Conservation (phyloP, 1,140 invertebrate genomes). For the Drosophila kepulauana region DNA sequence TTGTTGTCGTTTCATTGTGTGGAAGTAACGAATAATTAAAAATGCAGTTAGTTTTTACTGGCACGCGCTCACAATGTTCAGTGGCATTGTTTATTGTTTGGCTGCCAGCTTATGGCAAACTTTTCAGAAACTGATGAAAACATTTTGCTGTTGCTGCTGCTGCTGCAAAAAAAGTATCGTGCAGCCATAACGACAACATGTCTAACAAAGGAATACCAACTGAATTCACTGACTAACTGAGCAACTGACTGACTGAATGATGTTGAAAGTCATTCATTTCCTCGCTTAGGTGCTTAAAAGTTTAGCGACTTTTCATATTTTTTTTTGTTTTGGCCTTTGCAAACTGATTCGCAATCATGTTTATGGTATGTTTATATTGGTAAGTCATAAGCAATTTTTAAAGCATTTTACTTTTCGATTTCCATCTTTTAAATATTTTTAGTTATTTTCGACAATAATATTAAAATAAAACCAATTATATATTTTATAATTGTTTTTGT, state of each 20-base stretch:
- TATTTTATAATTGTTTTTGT: no score
- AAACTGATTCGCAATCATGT: conserved; percentile 30
- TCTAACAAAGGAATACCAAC: conserved; percentile 46
- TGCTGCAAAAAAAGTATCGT: conserved; percentile 29
- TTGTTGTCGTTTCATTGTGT: conserved; percentile 56
- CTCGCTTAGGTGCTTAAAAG: conserved; percentile 53
- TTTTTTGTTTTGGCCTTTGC: conserved; percentile 24
- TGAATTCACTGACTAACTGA: conserved; percentile 28
- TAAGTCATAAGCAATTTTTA: neutral
- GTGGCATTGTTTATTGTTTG: conserved; percentile 68
- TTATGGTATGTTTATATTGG: conserved; percentile 10
- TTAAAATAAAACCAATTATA: no score
- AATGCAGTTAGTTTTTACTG: conserved; percentile 75
- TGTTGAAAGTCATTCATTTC: conserved; percentile 31
- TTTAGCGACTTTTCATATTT: conserved; percentile 54
- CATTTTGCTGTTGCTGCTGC: conserved; percentile 31
- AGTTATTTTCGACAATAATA: no score
- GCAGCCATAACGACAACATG: conserved; percentile 26
- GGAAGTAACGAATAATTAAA: conserved; percentile 75
- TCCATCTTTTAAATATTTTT: no score
- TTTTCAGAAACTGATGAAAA: conserved; percentile 71
- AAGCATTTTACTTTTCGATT: no score
- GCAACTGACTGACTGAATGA: conserved; percentile 33
- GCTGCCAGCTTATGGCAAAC: conserved; percentile 63
- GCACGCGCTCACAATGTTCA: conserved; percentile 13